phyloP scores from a whole-genome alignment of 2,888 invertebrate genomes.

The Leptogaster cylindrica region DNA sequence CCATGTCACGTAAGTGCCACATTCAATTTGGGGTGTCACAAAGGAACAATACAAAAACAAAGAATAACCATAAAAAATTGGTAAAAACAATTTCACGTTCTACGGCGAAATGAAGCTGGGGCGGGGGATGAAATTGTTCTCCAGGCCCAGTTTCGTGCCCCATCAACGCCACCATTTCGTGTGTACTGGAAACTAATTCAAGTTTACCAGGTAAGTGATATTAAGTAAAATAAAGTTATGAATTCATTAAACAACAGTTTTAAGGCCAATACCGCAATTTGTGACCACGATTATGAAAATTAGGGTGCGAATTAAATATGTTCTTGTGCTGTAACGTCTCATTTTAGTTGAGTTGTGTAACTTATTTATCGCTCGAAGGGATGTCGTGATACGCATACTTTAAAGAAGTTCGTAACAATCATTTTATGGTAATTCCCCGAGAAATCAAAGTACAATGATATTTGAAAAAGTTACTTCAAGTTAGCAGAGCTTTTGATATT shows the following conservation, averaged over 20 bases:
- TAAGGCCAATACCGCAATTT: constrained; percentile 17
- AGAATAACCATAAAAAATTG: too few species aligned
- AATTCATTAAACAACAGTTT: not conserved
- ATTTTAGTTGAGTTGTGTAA: not conserved
- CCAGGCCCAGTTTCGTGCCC: not conserved
- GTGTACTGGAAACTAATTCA: not conserved
- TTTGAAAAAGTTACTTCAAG: too few species aligned
- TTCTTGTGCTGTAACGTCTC: not conserved
- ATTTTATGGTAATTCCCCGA: constrained; percentile 41
- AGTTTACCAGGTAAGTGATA: not conserved
- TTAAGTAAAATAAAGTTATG: not conserved
- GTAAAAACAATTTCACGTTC: too few species aligned
- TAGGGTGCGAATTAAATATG: constrained; percentile 10
- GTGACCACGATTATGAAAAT: constrained; percentile 7
- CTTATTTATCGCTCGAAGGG: not conserved
- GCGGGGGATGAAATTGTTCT: not conserved
- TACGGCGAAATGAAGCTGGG: too few species aligned
- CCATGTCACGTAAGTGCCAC: constrained; percentile 11
- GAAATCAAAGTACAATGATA: too few species aligned
- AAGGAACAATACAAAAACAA: too few species aligned
- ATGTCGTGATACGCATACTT: constrained; percentile 34
- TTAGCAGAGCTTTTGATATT: too few species aligned
- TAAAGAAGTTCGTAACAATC: constrained; percentile 39
- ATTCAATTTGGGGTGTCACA: too few species aligned
- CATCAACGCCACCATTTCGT: not conserved